These are phyloP conservation scores for Arvicanthis niloticus DNA, from an alignment of 2,113 vertebrate genomes.

Conservation along the genomic window DNA sequence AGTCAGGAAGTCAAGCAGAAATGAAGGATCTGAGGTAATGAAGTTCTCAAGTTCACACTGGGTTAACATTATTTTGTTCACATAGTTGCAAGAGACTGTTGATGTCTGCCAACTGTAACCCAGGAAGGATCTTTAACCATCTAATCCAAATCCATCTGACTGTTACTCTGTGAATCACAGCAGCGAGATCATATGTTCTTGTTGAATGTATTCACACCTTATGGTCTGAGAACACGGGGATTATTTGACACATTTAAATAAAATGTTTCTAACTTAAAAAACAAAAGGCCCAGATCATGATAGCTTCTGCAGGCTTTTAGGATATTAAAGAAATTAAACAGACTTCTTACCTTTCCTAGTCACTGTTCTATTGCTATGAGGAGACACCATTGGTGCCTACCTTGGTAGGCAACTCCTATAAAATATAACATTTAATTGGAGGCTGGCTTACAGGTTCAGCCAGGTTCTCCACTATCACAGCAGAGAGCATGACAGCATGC, in stretches of 20 bases:
- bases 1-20: constrained; percentile 91
- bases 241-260: constrained; percentile 91
- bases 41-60: constrained; percentile 82
- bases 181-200: constrained; percentile 85
- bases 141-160: constrained; percentile 85
- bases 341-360: not conserved
- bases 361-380: not conserved
- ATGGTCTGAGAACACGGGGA: constrained; percentile 86
- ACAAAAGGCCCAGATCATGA: not conserved
- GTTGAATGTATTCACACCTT: constrained; percentile 89
- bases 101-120: constrained; percentile 87
- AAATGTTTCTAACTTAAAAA: constrained; percentile 88
- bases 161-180: constrained; percentile 84
- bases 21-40: constrained; percentile 90
- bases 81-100: constrained; percentile 90
- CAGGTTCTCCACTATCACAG: no score
- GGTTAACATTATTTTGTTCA: constrained; percentile 90
- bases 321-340: not conserved
- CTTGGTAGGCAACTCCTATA: not conserved
- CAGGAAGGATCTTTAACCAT: constrained; percentile 85
- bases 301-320: not conserved
- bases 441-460: not conserved
- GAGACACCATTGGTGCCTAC: no score
- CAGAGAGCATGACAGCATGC: not conserved
- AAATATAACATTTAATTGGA: not conserved